Base-by-base conservation (phyloP, 1,140 invertebrate genomes). In the Zaprionus ghesquierei region DNA sequence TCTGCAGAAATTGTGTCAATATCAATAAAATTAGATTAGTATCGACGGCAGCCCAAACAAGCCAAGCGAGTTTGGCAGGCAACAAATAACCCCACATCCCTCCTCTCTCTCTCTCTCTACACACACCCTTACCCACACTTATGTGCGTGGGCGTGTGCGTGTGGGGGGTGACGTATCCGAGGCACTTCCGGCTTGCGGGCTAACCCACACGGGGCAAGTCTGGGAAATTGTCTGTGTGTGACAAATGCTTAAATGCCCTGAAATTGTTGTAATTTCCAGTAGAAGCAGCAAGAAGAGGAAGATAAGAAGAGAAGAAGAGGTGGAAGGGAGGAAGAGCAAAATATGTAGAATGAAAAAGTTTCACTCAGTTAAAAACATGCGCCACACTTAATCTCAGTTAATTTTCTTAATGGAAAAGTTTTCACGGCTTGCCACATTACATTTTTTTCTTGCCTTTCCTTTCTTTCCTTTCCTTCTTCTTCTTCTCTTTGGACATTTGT, bases 1-100 rank as follows among this genome's bases (percentile, higher is more conserved):
- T 87, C 84, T 87, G 84, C 79, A 89, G 84, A 89, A 84, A 87
- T 87, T 87, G 84, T 87, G 84, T 87, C 84, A 87, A 87, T 87
- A 87, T 87, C 84, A 87, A 87, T 87, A 89, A 87, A 87, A 89
- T 89, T 89, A 89, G 84, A 87, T 87, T 87, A 87, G 84, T 89
- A 87, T 87, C 84, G 84, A 84, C 76, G 79, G 62, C 58, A 73
- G 66, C 62, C 49, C 74, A 81, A 85, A 79, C 82, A 68, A 79
- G 35, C 76, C 54, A 71, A 76, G 69, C 60, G 81, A 70, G 69
- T 58, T n/a, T 29, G 27, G 27, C 58, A 59, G 81, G 55, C 75
- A 82, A 66, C 81, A 85, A 79, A 78, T 75, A 87, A 75, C 35
- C 68, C 64, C 63, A 44, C 25, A 31, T 41, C 49, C 9, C 44